These are phyloP conservation scores for Cochlearius cochlearius DNA, from an alignment of 2,113 vertebrate genomes.

Conservation along the genomic window DNA sequence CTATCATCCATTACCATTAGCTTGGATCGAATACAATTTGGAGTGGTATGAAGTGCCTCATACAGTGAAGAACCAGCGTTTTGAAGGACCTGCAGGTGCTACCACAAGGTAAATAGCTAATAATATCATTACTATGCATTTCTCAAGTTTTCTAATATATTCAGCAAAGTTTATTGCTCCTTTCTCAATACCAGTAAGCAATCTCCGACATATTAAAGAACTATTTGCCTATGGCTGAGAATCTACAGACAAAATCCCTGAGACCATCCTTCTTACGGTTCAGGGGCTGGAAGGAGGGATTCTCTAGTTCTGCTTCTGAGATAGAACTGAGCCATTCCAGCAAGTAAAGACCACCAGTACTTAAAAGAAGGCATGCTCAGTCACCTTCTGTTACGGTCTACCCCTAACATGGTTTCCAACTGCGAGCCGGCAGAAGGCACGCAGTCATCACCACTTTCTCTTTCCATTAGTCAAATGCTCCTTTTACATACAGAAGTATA, in stretches of 20 bases:
- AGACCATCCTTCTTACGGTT: neutral
- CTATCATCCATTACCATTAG: neutral
- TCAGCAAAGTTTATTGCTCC: neutral
- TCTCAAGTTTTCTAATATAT: neutral
- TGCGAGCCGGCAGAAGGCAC: neutral
- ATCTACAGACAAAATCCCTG: neutral
- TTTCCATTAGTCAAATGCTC: neutral
- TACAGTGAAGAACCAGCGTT: neutral
- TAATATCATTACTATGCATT: neutral
- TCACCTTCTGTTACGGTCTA: neutral
- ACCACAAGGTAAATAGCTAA: neutral
- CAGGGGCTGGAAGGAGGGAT: neutral
- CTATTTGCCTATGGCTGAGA: neutral
- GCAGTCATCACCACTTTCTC: neutral
- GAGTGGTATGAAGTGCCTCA: conserved; percentile 8
- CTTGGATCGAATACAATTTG: neutral
- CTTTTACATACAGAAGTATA: neutral
- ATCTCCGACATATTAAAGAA: neutral
- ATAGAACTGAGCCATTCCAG: neutral
- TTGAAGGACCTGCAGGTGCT: conserved; percentile 41
- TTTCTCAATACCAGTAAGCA: neutral
- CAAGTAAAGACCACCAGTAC: neutral
- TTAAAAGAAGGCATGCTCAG: neutral
- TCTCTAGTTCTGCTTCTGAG: neutral
- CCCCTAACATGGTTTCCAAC: neutral